Conservation (phyloP, 2,797 vertebrate species). For the Sebastes itinus region DNA sequence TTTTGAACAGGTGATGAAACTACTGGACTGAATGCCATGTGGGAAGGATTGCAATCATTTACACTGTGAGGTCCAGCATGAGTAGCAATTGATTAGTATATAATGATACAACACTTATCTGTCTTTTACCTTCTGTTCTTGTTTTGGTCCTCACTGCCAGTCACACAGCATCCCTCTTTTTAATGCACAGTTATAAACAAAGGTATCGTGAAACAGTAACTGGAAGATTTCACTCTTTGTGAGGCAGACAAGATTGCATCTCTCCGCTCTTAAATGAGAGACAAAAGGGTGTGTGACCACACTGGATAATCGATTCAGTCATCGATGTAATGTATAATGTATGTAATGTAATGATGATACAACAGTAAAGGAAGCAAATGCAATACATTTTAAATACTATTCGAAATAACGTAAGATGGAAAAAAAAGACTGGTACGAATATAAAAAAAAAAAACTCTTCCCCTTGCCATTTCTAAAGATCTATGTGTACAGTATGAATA, state of each 20-base stretch:
- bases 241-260: background rate
- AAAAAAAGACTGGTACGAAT: background rate
- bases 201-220: background rate
- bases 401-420: background rate
- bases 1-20: background rate
- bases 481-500: background rate
- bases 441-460: background rate
- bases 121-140: background rate
- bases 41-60: background rate
- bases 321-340: background rate
- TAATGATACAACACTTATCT: background rate
- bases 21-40: background rate
- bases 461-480: background rate
- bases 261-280: background rate
- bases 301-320: constrained; percentile 4
- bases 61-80: background rate
- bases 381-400: constrained; percentile 8
- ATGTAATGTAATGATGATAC: background rate
- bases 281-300: background rate
- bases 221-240: background rate
- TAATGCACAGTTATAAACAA: background rate
- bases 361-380: constrained; percentile 3
- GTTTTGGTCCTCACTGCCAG: background rate
- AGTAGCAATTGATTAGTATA: background rate
- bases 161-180: background rate